phyloP scores from a whole-genome alignment of 2,797 vertebrate species.

The Tiaroga cobitis region DNA sequence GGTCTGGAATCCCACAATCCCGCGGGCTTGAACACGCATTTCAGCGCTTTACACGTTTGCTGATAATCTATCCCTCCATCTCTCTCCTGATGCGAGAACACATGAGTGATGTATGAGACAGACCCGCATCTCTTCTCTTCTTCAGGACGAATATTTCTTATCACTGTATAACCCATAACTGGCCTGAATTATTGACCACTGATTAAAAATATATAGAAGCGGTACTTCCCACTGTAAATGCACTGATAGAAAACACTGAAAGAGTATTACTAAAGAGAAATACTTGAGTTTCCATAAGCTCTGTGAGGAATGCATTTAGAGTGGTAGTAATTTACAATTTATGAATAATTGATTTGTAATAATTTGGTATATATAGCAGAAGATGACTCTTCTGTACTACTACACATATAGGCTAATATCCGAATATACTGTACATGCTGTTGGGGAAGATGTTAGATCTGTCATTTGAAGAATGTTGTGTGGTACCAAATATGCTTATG shows the following conservation, averaged over 20 bases:
- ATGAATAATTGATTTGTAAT: background rate
- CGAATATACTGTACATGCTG: too few species aligned
- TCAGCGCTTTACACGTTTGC: background rate
- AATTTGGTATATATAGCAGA: background rate
- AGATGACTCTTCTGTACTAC: background rate
- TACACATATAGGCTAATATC: background rate
- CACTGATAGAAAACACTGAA: background rate
- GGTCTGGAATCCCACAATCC: background rate
- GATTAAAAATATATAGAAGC: background rate
- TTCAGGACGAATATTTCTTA: background rate
- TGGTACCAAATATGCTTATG: background rate
- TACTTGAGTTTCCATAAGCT: background rate
- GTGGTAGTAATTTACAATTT: background rate
- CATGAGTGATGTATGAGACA: background rate
- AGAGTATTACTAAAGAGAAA: too few species aligned
- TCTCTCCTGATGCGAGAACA: background rate
- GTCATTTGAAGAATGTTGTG: background rate
- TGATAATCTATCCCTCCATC: conserved; percentile 1
- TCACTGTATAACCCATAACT: background rate
- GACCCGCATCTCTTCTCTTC: background rate
- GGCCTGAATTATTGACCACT: background rate
- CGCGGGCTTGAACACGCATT: background rate
- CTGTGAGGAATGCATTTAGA: background rate
- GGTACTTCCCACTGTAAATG: background rate
- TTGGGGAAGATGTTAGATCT: background rate